Percentiles rank a stretch among this genome's conserved stretches.
Conservation (phyloP, 2,113 vertebrate species). For the Micromys minutus region DNA sequence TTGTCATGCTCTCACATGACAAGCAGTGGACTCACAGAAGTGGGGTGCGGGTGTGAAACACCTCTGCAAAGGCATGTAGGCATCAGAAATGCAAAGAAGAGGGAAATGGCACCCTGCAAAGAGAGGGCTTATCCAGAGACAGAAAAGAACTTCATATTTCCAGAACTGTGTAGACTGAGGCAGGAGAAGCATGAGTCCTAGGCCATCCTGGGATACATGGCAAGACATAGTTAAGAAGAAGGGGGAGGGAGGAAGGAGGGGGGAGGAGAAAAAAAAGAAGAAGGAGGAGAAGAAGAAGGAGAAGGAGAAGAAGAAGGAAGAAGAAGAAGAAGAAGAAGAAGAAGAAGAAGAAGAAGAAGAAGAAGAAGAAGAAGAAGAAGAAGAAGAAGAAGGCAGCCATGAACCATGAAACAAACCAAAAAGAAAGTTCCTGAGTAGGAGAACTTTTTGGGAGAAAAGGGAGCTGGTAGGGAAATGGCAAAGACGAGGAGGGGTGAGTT, state of each 20-base stretch:
- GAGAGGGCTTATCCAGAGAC: background rate
- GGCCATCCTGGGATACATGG: background rate
- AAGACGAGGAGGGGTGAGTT: background rate
- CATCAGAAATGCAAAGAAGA: slow-evolving; percentile 32
- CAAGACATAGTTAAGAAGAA: background rate
- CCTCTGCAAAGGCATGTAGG: background rate
- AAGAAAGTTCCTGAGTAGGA: background rate
- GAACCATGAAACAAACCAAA: too few species aligned
- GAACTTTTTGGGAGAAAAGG: background rate
- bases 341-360: too few species aligned
- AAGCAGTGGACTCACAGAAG: background rate
- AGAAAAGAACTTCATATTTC: background rate
- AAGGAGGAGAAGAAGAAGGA: too few species aligned
- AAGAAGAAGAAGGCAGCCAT: rapidly evolving
- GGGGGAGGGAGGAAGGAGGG: too few species aligned
- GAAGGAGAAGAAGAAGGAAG: too few species aligned
- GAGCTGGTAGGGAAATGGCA: background rate
- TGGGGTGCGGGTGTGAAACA: slow-evolving; percentile 46
- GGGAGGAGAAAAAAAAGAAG: too few species aligned
- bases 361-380: too few species aligned
- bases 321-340: too few species aligned
- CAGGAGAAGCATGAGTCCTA: background rate
- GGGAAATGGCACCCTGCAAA: background rate
- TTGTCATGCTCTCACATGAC: too few species aligned
- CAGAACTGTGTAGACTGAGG: background rate